Evolutionary conservation across 2,888 invertebrate species (phyloP).

Genomic region (Stenotaenia linearis): DNA sequence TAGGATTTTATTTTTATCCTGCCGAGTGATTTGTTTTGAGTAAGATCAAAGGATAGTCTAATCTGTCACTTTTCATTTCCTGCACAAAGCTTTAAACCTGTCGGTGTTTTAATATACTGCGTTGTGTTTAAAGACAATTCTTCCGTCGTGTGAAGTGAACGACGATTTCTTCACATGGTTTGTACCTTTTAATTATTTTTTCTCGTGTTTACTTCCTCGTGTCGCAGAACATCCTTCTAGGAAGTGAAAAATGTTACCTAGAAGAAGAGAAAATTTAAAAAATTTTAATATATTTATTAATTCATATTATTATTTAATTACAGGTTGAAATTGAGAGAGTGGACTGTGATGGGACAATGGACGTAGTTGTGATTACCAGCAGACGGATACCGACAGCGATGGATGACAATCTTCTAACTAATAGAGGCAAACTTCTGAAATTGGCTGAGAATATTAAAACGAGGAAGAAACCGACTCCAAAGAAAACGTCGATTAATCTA

Average conservation of each 20-base stretch:
- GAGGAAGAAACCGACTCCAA: conserved; percentile 35
- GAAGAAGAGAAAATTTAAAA: too few relatives aligned
- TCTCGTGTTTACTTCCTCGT: not conserved
- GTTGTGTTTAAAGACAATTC: not conserved
- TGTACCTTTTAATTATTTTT: not conserved
- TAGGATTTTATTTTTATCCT: conserved; percentile 17
- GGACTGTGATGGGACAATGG: conserved; percentile 29
- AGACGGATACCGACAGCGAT: conserved; percentile 27
- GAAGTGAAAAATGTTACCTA: too few relatives aligned
- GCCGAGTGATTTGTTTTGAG: not conserved
- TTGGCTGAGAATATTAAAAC: conserved; percentile 38
- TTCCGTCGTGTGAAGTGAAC: not conserved
- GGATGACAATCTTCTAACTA: conserved; percentile 34
- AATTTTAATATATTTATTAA: not conserved
- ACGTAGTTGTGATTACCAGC: conserved; percentile 27
- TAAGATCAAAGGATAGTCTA: conserved; percentile 6
- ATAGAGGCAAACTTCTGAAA: conserved; percentile 37
- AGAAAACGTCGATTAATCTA: conserved; percentile 35
- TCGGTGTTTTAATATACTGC: not conserved
- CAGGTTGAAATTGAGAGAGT: not conserved
- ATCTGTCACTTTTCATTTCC: conserved; percentile 13
- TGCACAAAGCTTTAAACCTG: not conserved
- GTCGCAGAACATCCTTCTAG: not conserved
- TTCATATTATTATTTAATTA: not conserved
- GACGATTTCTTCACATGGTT: not conserved